Conservation (phyloP, 2,113 vertebrate species). For the Oreochromis niloticus region DNA sequence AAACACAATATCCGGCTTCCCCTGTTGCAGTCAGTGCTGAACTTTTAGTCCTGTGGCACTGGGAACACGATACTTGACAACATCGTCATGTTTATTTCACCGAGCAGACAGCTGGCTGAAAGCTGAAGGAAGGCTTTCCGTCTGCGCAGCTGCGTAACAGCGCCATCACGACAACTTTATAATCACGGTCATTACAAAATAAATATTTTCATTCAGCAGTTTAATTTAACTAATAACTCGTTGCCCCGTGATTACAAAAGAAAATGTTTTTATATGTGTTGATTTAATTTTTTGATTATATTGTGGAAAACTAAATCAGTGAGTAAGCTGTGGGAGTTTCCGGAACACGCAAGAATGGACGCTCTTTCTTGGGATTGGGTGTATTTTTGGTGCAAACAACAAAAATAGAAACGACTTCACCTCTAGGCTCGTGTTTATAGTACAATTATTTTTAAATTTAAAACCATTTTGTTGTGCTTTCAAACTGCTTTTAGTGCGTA, state of each 20-base stretch:
- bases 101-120: not conserved
- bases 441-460: not conserved
- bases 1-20: not conserved
- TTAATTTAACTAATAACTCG: not conserved
- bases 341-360: not conserved
- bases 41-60: not conserved
- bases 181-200: not conserved
- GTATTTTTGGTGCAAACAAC: not conserved
- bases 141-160: not conserved
- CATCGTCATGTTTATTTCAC: constrained; percentile 51
- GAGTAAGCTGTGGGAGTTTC: not conserved
- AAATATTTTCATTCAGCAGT: not conserved
- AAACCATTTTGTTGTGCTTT: not conserved
- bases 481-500: not conserved
- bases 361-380: not conserved
- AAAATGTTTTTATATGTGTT: not conserved
- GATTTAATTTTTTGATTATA: not conserved
- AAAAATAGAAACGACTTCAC: not conserved
- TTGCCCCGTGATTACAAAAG: not conserved
- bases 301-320: not conserved
- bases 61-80: not conserved
- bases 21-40: not conserved
- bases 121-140: not conserved
- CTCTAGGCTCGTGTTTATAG: not conserved
- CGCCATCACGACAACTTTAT: constrained; percentile 29